Evolutionary conservation across 2,797 vertebrate genomes (phyloP), one percentile per base, ranked within the genome.

Genomic region (Allobates femoralis): DNA sequence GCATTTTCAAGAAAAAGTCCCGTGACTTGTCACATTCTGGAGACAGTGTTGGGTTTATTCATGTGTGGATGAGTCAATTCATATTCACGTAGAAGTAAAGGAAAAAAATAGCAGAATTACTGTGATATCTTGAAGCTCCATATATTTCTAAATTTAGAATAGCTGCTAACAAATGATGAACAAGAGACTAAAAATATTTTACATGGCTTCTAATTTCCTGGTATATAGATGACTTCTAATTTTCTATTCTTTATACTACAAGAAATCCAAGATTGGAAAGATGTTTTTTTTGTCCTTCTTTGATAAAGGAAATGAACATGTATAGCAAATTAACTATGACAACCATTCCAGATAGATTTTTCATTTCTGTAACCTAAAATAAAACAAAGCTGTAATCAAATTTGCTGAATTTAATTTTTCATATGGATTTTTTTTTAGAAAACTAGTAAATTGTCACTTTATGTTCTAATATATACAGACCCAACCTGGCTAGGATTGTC

Each of bases 61-160:
- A 50, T 80, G 60, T 81, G 46, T 28, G 32, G 46, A 53, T 81
- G 26, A 51, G 46, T 51, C 46, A 66, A 8, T 67, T 81, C 62
- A 28, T 81, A 66, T 67, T 81, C 77, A 60, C 77, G 41, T 30
- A 32, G 76, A 79, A 79, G 77, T 51, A 34, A 83, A 83, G 53
- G 28, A 50, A 51, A n/a, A 10, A 51, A 53, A 53, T 67, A 21
- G 41, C 60, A 66, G 41, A n/a, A 32, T 82, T 71, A 16, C 80
- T n/a, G 23, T 74, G 67, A 74, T 60, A 58, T 83, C 30, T n/a
- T 46, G 5, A 74, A 30, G 69, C 69, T 23, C 58, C 30, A 28
- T 60, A 64, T 74, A 28, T 37, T 41, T 7, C 53, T 75, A 41
- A 74, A 73, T 58, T 85, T 32, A 75, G 21, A 76, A 46, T 51